Evolutionary conservation across 1,140 invertebrate species (phyloP).

Genomic region (Zaprionus kolodkinae): DNA sequence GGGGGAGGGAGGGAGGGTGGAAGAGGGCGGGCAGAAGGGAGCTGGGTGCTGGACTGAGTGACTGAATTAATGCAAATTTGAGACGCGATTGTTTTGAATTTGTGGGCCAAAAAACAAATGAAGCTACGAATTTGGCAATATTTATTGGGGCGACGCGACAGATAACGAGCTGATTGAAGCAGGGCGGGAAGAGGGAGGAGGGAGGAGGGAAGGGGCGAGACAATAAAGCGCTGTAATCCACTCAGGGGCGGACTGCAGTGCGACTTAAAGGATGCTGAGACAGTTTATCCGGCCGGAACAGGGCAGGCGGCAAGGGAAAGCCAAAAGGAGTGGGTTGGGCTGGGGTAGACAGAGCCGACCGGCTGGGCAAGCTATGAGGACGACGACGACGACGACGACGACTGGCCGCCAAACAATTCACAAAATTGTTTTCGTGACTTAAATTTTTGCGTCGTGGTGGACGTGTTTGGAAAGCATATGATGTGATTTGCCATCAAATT

Average conservation of each 20-base stretch:
- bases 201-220: constrained; percentile 15
- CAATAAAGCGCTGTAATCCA: constrained; percentile 78
- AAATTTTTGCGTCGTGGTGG: constrained; percentile 79
- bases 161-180: constrained; percentile 51
- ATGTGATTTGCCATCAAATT: constrained; percentile 84
- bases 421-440: constrained; percentile 84
- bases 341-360: no score
- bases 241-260: constrained; percentile 50
- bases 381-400: constrained; percentile 43
- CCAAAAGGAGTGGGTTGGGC: neutral
- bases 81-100: constrained; percentile 47
- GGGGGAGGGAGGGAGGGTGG: neutral
- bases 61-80: constrained; percentile 47
- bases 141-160: constrained; percentile 45
- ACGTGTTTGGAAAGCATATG: constrained; percentile 84
- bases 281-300: constrained; percentile 19
- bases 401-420: constrained; percentile 78
- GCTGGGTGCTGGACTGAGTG: neutral
- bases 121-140: constrained; percentile 49
- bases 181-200: neutral
- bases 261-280: constrained; percentile 46
- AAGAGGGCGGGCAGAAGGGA: no score
- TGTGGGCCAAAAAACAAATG: constrained; percentile 31
- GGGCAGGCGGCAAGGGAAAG: neutral
- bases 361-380: constrained; percentile 37